Evolutionary conservation across 2,888 invertebrate species (phyloP).

Genomic region (Tribolium freemani): DNA sequence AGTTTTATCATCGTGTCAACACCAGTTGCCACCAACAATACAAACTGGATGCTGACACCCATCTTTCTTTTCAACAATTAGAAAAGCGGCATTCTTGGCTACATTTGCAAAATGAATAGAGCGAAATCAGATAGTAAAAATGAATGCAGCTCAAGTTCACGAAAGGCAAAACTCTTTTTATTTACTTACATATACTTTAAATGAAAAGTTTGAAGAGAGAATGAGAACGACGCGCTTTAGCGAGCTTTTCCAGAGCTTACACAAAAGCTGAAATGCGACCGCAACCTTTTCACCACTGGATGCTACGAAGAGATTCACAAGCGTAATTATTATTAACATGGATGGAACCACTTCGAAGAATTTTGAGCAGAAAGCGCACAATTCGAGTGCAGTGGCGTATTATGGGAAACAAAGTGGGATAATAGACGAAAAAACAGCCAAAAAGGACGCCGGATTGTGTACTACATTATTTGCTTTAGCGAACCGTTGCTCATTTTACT

Average conservation of each 20-base stretch:
- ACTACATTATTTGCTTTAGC: no score
- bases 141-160: slow-evolving; percentile 21
- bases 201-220: slow-evolving; percentile 32
- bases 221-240: slow-evolving; percentile 14
- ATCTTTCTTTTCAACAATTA: slow-evolving; percentile 32
- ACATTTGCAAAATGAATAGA: slow-evolving; percentile 32
- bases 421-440: not conserved
- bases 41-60: slow-evolving; percentile 55
- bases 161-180: slow-evolving; percentile 37
- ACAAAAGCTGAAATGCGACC: slow-evolving; percentile 26
- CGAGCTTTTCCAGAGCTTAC: slow-evolving; percentile 7
- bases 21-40: slow-evolving; percentile 65
- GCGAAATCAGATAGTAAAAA: slow-evolving; percentile 28
- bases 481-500: no score
- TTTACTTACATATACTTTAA: slow-evolving; percentile 33
- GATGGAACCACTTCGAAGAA: slow-evolving; percentile 4
- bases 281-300: slow-evolving; percentile 16
- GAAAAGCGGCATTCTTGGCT: not conserved
- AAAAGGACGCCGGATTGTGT: no score
- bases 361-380: not conserved
- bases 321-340: slow-evolving; percentile 22
- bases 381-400: not conserved
- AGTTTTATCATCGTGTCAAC: slow-evolving; percentile 67
- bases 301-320: slow-evolving; percentile 2
- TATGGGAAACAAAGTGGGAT: not conserved